Conservation (phyloP, 2,113 vertebrate genomes). For the Athene noctua region DNA sequence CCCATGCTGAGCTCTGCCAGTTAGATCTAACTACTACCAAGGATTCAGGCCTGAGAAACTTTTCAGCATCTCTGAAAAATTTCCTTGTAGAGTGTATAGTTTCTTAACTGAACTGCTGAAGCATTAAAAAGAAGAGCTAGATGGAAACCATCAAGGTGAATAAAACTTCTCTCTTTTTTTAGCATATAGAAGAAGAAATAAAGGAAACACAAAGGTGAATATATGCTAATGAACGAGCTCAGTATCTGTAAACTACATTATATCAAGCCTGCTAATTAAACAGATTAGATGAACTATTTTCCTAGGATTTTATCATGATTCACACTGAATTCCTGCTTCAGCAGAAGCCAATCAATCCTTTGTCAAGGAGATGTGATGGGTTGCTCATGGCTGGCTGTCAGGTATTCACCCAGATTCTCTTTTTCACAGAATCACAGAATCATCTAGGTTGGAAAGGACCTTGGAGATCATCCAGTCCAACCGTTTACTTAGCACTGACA, state of each 20-base stretch:
- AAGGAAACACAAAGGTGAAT: not conserved
- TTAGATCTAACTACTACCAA: not conserved
- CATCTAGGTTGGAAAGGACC: too few relatives aligned
- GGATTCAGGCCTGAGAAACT: not conserved
- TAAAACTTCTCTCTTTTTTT: not conserved
- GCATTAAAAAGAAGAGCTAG: not conserved
- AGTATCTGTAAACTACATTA: not conserved
- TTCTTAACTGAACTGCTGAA: not conserved
- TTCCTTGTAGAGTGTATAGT: not conserved
- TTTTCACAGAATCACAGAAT: too few relatives aligned
- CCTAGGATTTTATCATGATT: not conserved
- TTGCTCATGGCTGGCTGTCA: not conserved
- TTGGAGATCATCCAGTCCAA: too few relatives aligned
- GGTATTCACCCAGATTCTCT: not conserved
- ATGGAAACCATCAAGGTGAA: not conserved
- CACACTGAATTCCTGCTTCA: not conserved
- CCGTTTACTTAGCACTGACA: too few relatives aligned
- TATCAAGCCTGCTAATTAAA: not conserved
- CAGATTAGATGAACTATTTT: not conserved
- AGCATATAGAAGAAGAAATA: not conserved
- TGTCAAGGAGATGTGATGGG: not conserved
- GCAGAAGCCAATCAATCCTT: not conserved
- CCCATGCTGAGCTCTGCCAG: not conserved
- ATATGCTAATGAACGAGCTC: rapidly evolving
- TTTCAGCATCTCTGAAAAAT: not conserved